Evolutionary conservation across 2,113 vertebrate genomes (phyloP).

Genomic region (Anthoscopus minutus): DNA sequence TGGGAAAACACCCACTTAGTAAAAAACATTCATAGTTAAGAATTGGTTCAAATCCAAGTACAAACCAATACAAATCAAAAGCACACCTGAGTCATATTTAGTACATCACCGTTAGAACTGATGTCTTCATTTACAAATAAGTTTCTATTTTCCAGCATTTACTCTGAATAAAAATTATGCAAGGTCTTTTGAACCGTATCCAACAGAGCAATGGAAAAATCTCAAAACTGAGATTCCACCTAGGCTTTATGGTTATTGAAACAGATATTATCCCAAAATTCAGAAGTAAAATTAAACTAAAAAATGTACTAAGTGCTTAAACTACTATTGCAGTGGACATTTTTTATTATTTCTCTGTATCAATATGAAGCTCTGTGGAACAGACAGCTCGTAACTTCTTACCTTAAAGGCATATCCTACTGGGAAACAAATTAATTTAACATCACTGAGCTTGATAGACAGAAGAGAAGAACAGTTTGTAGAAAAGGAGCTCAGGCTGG

Average conservation of each 20-base stretch:
- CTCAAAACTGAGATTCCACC: not conserved
- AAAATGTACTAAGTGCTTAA: not conserved
- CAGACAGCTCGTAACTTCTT: not conserved
- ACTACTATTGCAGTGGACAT: not conserved
- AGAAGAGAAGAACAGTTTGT: not conserved
- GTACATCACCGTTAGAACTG: not conserved
- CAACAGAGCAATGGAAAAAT: not conserved
- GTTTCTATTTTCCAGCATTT: not conserved
- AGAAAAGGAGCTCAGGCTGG: not conserved
- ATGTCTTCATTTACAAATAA: not conserved
- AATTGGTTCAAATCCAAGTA: not conserved
- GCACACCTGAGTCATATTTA: not conserved
- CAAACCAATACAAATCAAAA: not conserved
- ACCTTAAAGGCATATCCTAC: not conserved
- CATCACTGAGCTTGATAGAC: not conserved
- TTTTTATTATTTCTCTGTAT: not conserved
- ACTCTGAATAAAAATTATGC: not conserved
- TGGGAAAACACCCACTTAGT: not conserved
- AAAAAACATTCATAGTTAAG: not conserved
- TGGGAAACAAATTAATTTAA: constrained; percentile 18
- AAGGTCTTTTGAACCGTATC: not conserved
- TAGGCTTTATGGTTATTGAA: not conserved
- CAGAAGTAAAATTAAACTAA: not conserved
- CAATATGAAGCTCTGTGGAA: not conserved
- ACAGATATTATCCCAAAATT: not conserved